Percentiles rank a stretch among this genome's conserved stretches.
Evolutionary conservation across 2,797 vertebrate species (phyloP).

Genomic region (Premnoplex brunnescens): DNA sequence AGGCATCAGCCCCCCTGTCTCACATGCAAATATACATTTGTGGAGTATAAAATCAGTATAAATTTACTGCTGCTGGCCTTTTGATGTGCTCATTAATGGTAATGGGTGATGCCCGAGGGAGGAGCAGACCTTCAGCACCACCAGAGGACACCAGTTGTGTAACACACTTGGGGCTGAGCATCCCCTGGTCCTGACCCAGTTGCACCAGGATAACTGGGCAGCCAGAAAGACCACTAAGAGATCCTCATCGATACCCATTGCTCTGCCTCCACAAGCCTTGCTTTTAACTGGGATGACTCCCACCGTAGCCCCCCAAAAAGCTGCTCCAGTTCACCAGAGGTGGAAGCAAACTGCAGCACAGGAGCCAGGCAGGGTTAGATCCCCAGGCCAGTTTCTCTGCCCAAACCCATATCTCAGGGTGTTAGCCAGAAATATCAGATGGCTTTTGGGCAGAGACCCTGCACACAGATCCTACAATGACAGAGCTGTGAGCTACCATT

Average conservation of each 20-base stretch:
- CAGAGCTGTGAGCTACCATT: neutral
- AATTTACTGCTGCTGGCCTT: neutral
- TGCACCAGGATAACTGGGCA: neutral
- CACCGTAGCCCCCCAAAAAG: fast-evolving
- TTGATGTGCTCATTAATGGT: neutral
- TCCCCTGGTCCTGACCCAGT: neutral
- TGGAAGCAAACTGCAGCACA: neutral
- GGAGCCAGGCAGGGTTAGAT: neutral
- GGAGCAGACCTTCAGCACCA: neutral
- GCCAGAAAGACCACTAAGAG: neutral
- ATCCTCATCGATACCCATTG: fast-evolving
- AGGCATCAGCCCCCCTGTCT: neutral
- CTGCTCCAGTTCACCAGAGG: neutral
- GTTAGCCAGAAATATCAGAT: neutral
- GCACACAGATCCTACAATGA: neutral
- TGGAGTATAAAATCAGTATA: neutral
- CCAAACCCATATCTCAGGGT: neutral
- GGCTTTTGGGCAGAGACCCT: neutral
- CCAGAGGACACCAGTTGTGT: neutral
- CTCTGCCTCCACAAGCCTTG: neutral
- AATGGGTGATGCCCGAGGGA: neutral
- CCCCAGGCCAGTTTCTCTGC: neutral
- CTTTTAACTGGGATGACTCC: neutral
- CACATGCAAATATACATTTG: neutral
- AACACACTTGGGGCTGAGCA: neutral